Evolutionary conservation across 2,113 vertebrate species (phyloP), one percentile per base, ranked within the genome.

Genomic region (Murina feae): DNA sequence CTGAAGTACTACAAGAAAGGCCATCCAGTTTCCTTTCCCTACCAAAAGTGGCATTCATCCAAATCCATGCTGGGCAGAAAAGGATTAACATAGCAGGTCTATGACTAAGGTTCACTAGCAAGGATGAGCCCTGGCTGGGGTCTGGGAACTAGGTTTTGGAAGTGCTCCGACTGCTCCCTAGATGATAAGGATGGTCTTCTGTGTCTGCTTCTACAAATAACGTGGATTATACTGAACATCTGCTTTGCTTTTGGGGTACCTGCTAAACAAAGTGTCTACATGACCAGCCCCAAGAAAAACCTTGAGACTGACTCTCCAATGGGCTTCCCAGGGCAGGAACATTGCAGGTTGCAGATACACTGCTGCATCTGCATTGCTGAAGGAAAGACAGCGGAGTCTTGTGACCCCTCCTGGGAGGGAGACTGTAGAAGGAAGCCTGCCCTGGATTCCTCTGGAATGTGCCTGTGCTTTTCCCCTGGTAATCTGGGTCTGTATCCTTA

Each of bases 1-100:
- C 82, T 86, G 75, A 96, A 89, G 6, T 83, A 58, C 49, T 71
- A 55, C 60, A 79, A 78, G 42, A 94, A 96, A 91, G 74, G 30
- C 7, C 42, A 86, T 25, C 68, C 42, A 69, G 42, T 78, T 83
- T 95, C 37, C 25, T 95, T 90, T 51, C 78, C 32, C 66, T 80
- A 71, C 21, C 86, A 74, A 79, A 83, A 68, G 13, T 51, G 47
- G 10, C 37, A 75, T 69, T 51, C 37, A 93, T 16, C 91, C 18
- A 71, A 93, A 95, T 75, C 42, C 6, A 82, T 60, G 4, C 42
- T 58, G 25, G 69, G 23, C 17, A 86, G 51, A 65, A 68, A 93
- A 76, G 12, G 21, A 28, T 71, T 58, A 90, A 58, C 30, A 86
- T 6, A 94, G 35, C 25, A 79, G 65, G n/a, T 21, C 65, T 93